Evolutionary conservation across 1,140 invertebrate species (phyloP), one percentile per base, ranked within the genome.

Genomic region (Caenorhabditis brenneri): DNA sequence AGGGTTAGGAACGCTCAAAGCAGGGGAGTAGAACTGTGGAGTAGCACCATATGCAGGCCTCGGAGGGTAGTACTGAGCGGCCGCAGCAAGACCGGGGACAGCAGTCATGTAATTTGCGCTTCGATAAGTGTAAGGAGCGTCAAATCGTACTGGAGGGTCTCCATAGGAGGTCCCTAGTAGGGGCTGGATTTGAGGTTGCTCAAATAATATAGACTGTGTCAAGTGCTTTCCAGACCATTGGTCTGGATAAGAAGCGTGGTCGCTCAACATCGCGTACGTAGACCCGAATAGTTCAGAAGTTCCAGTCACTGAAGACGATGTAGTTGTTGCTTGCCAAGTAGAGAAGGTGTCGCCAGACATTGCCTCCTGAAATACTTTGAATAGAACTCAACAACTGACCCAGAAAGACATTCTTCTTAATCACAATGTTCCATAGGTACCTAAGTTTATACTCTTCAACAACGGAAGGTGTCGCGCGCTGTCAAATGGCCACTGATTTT

Each of bases 271-370:
- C 65, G 65, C 65, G 24, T 74, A 74, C 36, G 65, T 74, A 1
- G 65, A 74, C 24, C 65, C 65, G 10, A 74, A 74, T 15, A 74
- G 65, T 42, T 74, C 65, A 22, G 65, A 74, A 24, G 65, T 74
- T 74, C 65, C 65, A 7, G 65, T 74, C 33, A 74, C 65, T n/a
- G 65, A 39, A 24, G 65, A 74, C 10, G 58, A 36, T 1, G 65
- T n/a, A 10, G 65, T 36, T 42, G 12, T 4, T 33, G 65, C 65
- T 31, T 74, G 65, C 65, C 65, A 74, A 74, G 65, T 10, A 22
- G 65, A 74, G 65, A 74, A 74, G 65, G 65, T 19, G 33, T 74
- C 65, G 36, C 65, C 65, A 74, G 65, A 74, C 65, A 74, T 65
- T 65, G 29, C 42, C 65, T 12, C 36, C 65, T 74, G 65, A 46